A percentile compares a stretch with the other conserved stretches of the same genome.
Conservation (phyloP, 2,797 vertebrate species). For the Tragelaphus eurycerus region DNA sequence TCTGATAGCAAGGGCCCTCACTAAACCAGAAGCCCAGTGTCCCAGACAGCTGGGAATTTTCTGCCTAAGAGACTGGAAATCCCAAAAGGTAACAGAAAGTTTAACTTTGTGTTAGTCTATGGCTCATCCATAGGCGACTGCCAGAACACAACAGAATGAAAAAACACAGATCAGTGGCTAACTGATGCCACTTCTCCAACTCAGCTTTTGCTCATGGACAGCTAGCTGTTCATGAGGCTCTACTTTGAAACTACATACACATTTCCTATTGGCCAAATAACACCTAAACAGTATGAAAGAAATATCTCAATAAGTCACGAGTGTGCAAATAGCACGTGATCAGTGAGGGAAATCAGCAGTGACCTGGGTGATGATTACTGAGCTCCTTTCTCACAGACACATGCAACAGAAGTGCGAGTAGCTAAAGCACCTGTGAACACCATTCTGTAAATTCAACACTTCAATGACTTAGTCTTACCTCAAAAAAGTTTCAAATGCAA, state of each 20-base stretch:
- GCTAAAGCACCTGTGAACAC: background rate
- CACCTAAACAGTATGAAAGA: background rate
- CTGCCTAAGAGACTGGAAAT: background rate
- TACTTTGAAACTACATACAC: background rate
- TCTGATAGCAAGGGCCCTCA: background rate
- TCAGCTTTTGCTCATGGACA: background rate
- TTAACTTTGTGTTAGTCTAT: background rate
- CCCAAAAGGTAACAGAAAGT: background rate
- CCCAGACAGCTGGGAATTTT: background rate
- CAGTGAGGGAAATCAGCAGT: background rate
- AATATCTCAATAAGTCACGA: background rate
- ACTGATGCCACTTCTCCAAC: background rate
- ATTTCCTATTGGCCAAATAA: background rate
- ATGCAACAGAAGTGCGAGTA: background rate
- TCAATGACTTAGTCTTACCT: background rate
- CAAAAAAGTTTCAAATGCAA: slow-evolving; percentile 2
- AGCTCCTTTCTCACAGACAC: background rate
- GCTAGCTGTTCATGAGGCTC: background rate
- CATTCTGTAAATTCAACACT: background rate
- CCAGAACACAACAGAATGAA: background rate
- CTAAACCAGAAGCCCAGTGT: background rate
- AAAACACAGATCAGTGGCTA: background rate
- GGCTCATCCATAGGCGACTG: background rate
- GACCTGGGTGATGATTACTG: background rate
- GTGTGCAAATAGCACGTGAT: background rate